Percentiles rank a stretch among this genome's conserved stretches.
phyloP scores from a whole-genome alignment of 2,113 vertebrate species.

The Tragulus kanchil region DNA sequence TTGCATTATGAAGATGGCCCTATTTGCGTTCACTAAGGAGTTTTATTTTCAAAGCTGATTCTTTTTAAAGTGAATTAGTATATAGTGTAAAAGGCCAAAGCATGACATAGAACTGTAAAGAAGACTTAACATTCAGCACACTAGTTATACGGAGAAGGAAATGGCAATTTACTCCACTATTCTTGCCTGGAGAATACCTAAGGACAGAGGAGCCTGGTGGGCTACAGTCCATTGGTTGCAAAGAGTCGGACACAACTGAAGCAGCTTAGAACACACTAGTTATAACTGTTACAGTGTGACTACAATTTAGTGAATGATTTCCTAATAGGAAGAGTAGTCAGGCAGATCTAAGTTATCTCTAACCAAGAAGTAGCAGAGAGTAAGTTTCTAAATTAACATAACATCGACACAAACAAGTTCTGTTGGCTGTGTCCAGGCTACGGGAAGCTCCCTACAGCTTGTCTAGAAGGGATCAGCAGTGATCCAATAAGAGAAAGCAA shows the following conservation, averaged over 20 bases:
- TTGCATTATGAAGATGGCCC: neutral
- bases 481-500: neutral
- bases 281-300: neutral
- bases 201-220: too few species aligned
- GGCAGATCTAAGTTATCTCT: neutral
- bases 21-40: neutral
- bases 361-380: neutral
- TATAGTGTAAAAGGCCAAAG: too few species aligned
- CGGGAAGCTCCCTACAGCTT: neutral
- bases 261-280: neutral
- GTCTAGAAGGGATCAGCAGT: neutral
- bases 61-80: too few species aligned
- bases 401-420: neutral
- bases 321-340: neutral
- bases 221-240: too few species aligned
- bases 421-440: neutral
- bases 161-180: too few species aligned
- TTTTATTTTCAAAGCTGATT: neutral
- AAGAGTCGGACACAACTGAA: too few species aligned
- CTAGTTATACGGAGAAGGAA: neutral
- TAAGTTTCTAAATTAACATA: neutral
- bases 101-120: too few species aligned
- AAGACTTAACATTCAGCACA: neutral
- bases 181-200: too few species aligned
- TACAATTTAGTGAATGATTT: neutral